Evolutionary conservation across 2,888 invertebrate species (phyloP).

Genomic region (Platycheirus rosarum): DNA sequence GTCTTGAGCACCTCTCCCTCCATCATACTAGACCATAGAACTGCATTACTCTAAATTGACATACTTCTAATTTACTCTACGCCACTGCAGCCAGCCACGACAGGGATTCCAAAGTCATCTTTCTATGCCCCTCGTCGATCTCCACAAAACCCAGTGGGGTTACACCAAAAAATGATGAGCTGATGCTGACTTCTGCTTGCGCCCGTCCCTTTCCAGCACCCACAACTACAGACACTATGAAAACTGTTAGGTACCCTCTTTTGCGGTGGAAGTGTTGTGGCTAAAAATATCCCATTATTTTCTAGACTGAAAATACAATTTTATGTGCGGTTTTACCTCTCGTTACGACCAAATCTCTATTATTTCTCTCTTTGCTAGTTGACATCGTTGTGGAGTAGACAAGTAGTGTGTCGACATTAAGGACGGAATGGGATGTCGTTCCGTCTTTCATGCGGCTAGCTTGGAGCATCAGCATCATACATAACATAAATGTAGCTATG

Average conservation of each 20-base stretch:
- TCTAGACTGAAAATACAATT: slow-evolving; percentile 71
- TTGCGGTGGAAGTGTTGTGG: slow-evolving; percentile 67
- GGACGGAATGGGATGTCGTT: slow-evolving; percentile 41
- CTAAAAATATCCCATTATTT: slow-evolving; percentile 74
- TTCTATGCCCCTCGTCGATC: too few relatives aligned
- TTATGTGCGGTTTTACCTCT: slow-evolving; percentile 74
- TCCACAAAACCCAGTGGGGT: background rate
- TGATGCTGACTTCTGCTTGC: slow-evolving; percentile 20
- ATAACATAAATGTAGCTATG: slow-evolving; percentile 3
- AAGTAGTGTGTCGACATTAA: slow-evolving; percentile 26
- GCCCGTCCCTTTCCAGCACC: background rate
- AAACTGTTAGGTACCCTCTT: slow-evolving; percentile 52
- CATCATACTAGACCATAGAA: background rate
- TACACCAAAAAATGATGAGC: slow-evolving; percentile 27
- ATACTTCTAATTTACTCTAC: slow-evolving; percentile 33
- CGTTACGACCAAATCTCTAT: slow-evolving; percentile 63
- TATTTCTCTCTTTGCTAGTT: slow-evolving; percentile 23
- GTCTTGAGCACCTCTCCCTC: background rate
- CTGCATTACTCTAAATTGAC: slow-evolving; percentile 26
- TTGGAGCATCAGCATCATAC: background rate
- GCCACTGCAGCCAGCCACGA: slow-evolving; percentile 22
- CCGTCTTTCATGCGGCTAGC: slow-evolving; percentile 57
- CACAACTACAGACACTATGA: slow-evolving; percentile 31
- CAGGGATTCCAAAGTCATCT: slow-evolving; percentile 26
- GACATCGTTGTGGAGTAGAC: slow-evolving; percentile 58